Conservation (phyloP, 2,888 invertebrate species). For the Hyles lineata region DNA sequence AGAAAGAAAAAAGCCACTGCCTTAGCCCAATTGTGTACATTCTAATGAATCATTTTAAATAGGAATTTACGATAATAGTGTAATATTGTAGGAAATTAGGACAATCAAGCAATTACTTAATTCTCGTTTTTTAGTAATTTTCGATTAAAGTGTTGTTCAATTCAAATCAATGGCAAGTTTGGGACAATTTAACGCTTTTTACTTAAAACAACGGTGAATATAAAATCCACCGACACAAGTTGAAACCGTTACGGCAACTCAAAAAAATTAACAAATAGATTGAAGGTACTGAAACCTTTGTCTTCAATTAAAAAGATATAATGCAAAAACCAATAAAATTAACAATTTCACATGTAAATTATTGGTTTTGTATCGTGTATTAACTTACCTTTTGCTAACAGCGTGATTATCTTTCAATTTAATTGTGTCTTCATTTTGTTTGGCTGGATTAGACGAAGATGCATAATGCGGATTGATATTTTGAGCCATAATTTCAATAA, state of each 20-base stretch:
- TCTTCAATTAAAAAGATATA: neutral
- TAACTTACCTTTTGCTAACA: slow-evolving; percentile 93
- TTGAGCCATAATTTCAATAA: slow-evolving; percentile 89
- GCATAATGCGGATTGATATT: slow-evolving; percentile 93
- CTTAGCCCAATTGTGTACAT: too few relatives aligned
- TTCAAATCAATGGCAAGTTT: too few relatives aligned
- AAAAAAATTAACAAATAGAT: neutral
- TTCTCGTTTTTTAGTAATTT: too few relatives aligned
- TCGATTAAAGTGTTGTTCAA: too few relatives aligned
- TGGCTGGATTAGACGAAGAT: slow-evolving; percentile 88
- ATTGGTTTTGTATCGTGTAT: slow-evolving; percentile 15
- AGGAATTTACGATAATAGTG: too few relatives aligned
- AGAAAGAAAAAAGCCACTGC: too few relatives aligned
- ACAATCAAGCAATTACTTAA: too few relatives aligned
- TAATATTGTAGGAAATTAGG: too few relatives aligned
- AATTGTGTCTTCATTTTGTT: slow-evolving; percentile 92
- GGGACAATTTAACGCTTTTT: too few relatives aligned
- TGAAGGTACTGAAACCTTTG: neutral
- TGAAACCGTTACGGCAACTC: neutral
- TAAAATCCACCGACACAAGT: neutral
- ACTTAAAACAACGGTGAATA: neutral
- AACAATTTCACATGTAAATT: neutral
- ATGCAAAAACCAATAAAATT: slow-evolving; percentile 11
- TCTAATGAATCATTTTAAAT: too few relatives aligned
- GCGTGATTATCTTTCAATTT: slow-evolving; percentile 93